phyloP scores from a whole-genome alignment of 2,113 vertebrate genomes.

The Istiophorus platypterus region DNA sequence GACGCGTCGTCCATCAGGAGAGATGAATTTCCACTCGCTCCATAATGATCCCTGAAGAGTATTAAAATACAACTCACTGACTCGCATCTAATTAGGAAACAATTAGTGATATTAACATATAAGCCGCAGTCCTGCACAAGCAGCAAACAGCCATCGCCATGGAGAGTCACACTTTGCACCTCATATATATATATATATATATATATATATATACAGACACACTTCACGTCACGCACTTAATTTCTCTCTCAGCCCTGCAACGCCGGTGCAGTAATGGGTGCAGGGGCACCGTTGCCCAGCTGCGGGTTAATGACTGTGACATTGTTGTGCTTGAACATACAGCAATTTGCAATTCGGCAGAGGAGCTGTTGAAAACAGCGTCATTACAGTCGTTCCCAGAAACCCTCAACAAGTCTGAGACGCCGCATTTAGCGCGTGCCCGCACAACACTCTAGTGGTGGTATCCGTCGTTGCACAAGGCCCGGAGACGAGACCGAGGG shows the following conservation, averaged over 20 bases:
- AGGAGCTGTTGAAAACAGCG: constrained; percentile 29
- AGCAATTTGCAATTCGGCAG: constrained; percentile 19
- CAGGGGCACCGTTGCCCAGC: constrained; percentile 51
- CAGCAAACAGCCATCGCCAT: constrained; percentile 59
- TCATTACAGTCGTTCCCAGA: constrained; percentile 45
- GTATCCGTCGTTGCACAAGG: constrained; percentile 2
- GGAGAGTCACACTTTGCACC: constrained; percentile 66
- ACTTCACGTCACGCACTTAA: constrained; percentile 60
- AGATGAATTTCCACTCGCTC: constrained; percentile 61
- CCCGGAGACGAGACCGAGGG: not conserved
- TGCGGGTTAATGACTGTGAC: constrained; percentile 69
- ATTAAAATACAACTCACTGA: constrained; percentile 78
- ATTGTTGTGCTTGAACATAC: constrained; percentile 53
- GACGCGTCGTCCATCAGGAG: constrained; percentile 70
- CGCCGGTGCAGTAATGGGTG: constrained; percentile 58
- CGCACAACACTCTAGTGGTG: constrained; percentile 26
- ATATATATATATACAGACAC: no score
- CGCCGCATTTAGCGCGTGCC: constrained; percentile 8
- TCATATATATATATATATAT: no score
- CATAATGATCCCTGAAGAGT: constrained; percentile 78
- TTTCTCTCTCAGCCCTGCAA: constrained; percentile 56
- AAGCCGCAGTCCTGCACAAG: constrained; percentile 59
- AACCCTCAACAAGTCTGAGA: constrained; percentile 37
- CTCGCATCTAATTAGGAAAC: constrained; percentile 81
- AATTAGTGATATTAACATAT: constrained; percentile 83